A percentile compares a stretch with the other conserved stretches of the same genome.
These are phyloP conservation scores for Pandion haliaetus DNA, from an alignment of 2,113 vertebrate species.

Conservation along the genomic window DNA sequence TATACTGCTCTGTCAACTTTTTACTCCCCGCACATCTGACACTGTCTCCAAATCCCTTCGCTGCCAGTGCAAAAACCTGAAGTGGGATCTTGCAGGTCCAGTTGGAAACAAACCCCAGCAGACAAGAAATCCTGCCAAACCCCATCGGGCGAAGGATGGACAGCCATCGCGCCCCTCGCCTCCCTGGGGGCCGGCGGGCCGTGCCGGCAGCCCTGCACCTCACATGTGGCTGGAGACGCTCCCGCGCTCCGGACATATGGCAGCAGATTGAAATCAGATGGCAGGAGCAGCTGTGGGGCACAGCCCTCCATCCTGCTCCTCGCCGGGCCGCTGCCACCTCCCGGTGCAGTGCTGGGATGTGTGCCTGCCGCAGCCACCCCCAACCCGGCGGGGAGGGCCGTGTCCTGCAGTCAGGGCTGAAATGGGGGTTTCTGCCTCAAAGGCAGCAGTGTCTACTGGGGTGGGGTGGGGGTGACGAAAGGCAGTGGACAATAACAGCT, in stretches of 20 bases:
- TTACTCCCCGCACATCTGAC: neutral
- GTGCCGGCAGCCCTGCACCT: neutral
- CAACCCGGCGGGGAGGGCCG: rapidly evolving
- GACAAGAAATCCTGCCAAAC: neutral
- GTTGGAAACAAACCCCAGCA: neutral
- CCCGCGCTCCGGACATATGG: rapidly evolving
- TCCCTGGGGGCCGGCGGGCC: rapidly evolving
- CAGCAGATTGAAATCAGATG: neutral
- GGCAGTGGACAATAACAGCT: neutral
- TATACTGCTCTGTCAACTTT: neutral
- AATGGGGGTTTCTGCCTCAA: neutral
- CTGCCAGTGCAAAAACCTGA: neutral
- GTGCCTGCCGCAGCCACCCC: rapidly evolving
- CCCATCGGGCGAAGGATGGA: rapidly evolving
- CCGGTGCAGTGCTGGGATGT: rapidly evolving
- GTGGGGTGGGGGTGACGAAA: rapidly evolving
- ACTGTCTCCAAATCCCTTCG: neutral
- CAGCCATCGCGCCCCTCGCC: rapidly evolving
- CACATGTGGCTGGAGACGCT: neutral
- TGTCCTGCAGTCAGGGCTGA: neutral
- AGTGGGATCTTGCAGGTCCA: neutral
- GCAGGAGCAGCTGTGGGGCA: rapidly evolving
- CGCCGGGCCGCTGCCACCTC: neutral
- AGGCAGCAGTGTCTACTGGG: neutral
- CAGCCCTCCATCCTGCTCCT: neutral